Evolutionary conservation across 2,113 vertebrate species (phyloP), one percentile per base, ranked within the genome.

Genomic region (Eurystomus gularis): DNA sequence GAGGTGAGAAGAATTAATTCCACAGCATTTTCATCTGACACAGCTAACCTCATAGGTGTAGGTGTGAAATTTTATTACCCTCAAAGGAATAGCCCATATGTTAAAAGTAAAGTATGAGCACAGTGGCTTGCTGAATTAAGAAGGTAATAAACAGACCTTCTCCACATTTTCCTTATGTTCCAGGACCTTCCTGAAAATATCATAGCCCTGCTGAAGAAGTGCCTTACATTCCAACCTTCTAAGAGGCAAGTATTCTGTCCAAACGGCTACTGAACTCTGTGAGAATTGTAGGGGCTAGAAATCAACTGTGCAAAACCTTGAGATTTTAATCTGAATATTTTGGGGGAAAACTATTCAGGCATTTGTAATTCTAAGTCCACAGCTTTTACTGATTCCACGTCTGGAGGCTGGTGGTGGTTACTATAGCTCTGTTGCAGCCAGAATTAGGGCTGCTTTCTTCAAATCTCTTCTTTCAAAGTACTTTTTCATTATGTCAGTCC

Each of bases 181-280:
- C 46, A 99, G 99, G 98, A 98, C 44, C 98, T 99, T 92, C 98
- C 99, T 71, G 98, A 98, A 97, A 98, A 98, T 89, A 89, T 98
- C 86, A 51, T 98, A 9, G 71, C 95, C 90, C 97, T 99, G 70
- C 98, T 99, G 97, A 98, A 98, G 96, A 99, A 99, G 97, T 99
- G 99, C 94, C 98, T 99, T 92, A 99, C 98, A 2, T 99, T 99
- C 97, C 98, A 98, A 6, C 99, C 99, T 93, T 99, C 99, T 28
- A 99, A 98, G 97, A 99, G 99, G 99, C 98, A 98, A 96, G 93
- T 94, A 40, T 44, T 84, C 13, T 33, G 18, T 78, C 35, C 44
- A 62, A 78, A 48, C 4, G 2, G 37, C 25, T 69, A 21, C 11
- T 62, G n/a, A 69, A 37, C 17, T 18, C 35, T 35, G 6, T 24